Evolutionary conservation across 2,113 vertebrate species (phyloP).

Genomic region (Fregata magnificens): DNA sequence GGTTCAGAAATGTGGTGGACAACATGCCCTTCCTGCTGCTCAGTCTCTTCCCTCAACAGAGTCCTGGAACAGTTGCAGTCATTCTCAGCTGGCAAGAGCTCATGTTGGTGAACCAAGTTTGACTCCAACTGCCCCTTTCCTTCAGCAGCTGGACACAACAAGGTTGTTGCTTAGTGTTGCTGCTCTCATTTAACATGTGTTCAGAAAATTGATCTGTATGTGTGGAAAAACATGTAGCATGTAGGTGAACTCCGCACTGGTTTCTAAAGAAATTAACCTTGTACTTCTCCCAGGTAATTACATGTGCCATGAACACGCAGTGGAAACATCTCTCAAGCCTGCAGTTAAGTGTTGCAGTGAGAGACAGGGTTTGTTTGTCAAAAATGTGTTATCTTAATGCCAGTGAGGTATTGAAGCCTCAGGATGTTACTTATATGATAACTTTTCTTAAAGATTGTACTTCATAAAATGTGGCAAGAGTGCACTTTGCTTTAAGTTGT

Average conservation of each 20-base stretch:
- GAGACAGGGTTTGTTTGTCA: background rate
- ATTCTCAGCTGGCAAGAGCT: background rate
- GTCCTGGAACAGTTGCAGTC: background rate
- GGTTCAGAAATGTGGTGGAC: background rate
- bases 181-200: background rate
- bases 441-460: background rate
- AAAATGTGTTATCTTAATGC: background rate
- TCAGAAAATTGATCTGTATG: background rate
- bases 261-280: background rate
- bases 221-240: background rate
- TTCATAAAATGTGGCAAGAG: background rate
- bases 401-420: background rate
- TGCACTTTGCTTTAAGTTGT: background rate
- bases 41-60: background rate
- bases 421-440: background rate
- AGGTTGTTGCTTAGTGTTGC: background rate
- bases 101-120: background rate
- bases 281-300: background rate
- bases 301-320: rapidly evolving
- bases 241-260: background rate
- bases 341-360: background rate
- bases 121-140: background rate
- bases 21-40: background rate
- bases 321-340: background rate
- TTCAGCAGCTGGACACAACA: background rate